These are phyloP conservation scores for Vultur gryphus DNA, from an alignment of 2,797 vertebrate species.

Conservation along the genomic window DNA sequence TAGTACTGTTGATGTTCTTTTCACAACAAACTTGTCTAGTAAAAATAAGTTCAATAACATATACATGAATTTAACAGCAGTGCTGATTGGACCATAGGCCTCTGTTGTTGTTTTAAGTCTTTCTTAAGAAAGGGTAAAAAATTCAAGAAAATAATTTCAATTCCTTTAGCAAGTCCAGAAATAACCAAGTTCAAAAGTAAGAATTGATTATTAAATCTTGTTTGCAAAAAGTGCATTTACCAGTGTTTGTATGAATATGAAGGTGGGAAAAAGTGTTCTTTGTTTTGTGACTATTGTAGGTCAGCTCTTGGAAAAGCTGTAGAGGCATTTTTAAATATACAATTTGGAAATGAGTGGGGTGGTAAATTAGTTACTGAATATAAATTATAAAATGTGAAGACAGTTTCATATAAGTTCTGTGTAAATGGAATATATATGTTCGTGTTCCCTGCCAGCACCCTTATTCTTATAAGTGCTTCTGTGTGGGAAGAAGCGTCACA, in stretches of 20 bases:
- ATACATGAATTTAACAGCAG: neutral
- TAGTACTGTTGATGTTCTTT: neutral
- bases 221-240: neutral
- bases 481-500: neutral
- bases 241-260: neutral
- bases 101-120: neutral
- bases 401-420: neutral
- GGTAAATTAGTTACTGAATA: neutral
- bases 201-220: neutral
- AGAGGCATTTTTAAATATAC: neutral
- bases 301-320: neutral
- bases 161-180: neutral
- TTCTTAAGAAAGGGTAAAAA: neutral
- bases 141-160: neutral
- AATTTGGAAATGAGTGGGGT: neutral
- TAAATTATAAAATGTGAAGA: neutral
- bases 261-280: neutral
- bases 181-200: neutral
- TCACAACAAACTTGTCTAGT: neutral
- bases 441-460: neutral
- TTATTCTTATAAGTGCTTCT: neutral
- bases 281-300: neutral
- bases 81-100: neutral
- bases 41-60: neutral
- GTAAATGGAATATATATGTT: neutral